These are phyloP conservation scores for Procambarus clarkii DNA, from an alignment of 1,140 invertebrate genomes.

Conservation along the genomic window DNA sequence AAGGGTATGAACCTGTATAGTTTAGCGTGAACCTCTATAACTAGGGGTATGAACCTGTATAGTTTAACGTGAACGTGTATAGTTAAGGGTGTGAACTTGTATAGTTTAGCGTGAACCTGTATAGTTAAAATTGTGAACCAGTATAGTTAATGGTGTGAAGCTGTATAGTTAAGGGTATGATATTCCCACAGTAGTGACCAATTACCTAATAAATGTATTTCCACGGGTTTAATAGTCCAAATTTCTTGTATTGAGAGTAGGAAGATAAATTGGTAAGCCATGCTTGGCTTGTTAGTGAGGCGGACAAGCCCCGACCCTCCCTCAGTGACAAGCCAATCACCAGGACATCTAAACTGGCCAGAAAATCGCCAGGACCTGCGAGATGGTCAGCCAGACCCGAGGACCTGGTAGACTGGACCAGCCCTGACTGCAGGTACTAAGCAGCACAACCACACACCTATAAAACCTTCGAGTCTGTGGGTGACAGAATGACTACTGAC, in stretches of 20 bases:
- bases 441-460: background rate
- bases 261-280: background rate
- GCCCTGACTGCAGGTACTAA: background rate
- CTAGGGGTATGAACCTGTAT: too few species aligned
- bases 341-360: background rate
- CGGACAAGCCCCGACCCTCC: background rate
- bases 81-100: too few species aligned
- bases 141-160: background rate
- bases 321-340: background rate
- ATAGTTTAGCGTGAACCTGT: too few species aligned
- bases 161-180: background rate
- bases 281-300: background rate
- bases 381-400: too few species aligned
- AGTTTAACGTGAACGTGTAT: too few species aligned
- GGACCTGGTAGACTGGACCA: too few species aligned
- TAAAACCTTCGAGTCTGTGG: background rate
- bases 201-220: background rate
- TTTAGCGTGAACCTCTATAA: too few species aligned
- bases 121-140: too few species aligned
- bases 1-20: too few species aligned
- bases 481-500: background rate
- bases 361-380: too few species aligned
- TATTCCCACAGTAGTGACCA: background rate
- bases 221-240: background rate
- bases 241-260: background rate